Conservation (phyloP, 2,888 invertebrate species). For the Sinopyrophorus schimmeli region DNA sequence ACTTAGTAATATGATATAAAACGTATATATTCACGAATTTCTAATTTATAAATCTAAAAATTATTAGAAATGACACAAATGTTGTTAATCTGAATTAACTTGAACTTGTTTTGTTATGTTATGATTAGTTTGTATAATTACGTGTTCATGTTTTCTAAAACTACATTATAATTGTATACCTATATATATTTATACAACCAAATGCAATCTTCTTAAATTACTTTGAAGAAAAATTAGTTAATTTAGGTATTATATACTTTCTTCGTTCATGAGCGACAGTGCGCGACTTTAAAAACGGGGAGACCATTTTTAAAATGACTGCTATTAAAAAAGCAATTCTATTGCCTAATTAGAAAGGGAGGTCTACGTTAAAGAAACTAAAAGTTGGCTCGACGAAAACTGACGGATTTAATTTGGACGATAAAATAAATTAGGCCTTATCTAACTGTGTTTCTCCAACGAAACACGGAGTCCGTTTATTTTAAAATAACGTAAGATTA, state of each 20-base stretch:
- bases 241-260: slow-evolving; percentile 30
- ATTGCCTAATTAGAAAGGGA: slow-evolving; percentile 36
- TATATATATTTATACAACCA: no score
- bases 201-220: no score
- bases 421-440: slow-evolving; percentile 39
- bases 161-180: no score
- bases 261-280: slow-evolving; percentile 27
- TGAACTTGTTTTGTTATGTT: no score
- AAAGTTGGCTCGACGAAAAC: slow-evolving; percentile 34
- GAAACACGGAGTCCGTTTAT: slow-evolving; percentile 29
- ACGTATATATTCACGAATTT: no score
- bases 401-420: slow-evolving; percentile 37
- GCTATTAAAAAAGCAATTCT: slow-evolving; percentile 37
- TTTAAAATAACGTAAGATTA: slow-evolving; percentile 30
- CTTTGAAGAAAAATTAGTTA: no score
- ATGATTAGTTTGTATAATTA: no score
- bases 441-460: slow-evolving; percentile 29
- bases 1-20: no score
- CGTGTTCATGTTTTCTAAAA: no score
- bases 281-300: slow-evolving; percentile 32
- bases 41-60: no score
- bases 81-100: no score
- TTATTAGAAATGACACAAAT: no score
- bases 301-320: slow-evolving; percentile 37
- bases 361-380: slow-evolving; percentile 34